These are phyloP conservation scores for Rhagophthalmus giganteus DNA, from an alignment of 2,888 invertebrate genomes.

Conservation along the genomic window DNA sequence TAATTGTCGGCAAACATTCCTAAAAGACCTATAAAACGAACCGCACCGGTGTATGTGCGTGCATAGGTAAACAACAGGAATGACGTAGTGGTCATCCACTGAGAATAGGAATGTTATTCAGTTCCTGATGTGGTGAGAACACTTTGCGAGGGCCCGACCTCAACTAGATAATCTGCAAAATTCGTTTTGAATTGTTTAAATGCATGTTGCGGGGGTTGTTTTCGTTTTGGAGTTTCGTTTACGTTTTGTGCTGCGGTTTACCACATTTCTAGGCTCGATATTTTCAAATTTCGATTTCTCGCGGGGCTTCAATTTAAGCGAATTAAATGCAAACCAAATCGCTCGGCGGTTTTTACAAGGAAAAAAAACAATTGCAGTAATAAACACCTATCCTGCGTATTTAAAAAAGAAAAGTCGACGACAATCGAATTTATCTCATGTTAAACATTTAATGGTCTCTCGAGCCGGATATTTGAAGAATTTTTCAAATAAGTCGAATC, in stretches of 20 bases:
- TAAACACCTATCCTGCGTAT: too few relatives aligned
- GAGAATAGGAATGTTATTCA: background rate
- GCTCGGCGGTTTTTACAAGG: too few relatives aligned
- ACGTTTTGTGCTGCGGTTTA: too few relatives aligned
- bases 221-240: too few relatives aligned
- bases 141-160: background rate
- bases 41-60: background rate
- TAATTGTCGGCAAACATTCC: background rate
- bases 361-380: too few relatives aligned
- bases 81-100: background rate
- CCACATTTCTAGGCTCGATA: background rate
- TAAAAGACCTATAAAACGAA: background rate
- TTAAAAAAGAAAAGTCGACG: too few relatives aligned
- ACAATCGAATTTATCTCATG: too few relatives aligned
- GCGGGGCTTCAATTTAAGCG: too few relatives aligned
- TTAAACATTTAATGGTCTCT: too few relatives aligned
- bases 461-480: too few relatives aligned
- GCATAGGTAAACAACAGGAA: background rate
- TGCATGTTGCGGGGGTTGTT: background rate
- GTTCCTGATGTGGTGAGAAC: background rate
- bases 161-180: background rate
- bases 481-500: too few relatives aligned
- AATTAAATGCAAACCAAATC: too few relatives aligned
- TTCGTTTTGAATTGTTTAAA: background rate
- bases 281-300: background rate